Evolutionary conservation across 2,113 vertebrate genomes (phyloP).

Genomic region (Corythornis cristatus): DNA sequence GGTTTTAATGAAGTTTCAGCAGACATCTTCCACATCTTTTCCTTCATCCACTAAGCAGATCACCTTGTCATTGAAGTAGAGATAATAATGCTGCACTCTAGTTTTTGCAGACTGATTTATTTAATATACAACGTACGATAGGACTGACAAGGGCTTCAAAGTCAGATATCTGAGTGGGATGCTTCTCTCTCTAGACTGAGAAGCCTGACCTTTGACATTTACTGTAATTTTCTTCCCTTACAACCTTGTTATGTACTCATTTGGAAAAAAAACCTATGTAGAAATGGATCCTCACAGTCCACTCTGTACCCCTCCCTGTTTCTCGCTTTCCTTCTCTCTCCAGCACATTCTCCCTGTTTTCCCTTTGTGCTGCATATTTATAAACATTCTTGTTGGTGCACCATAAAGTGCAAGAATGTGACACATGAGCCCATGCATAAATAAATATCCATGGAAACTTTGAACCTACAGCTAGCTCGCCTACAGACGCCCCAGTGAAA

Average conservation of each 20-base stretch:
- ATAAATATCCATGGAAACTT: background rate
- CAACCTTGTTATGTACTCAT: background rate
- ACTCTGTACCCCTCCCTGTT: background rate
- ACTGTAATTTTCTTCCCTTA: background rate
- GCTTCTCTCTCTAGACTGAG: background rate
- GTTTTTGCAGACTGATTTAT: background rate
- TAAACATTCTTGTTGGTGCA: background rate
- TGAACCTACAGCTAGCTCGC: background rate
- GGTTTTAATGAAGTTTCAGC: background rate
- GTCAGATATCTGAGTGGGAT: fast-evolving
- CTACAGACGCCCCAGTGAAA: background rate
- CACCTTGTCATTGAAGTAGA: background rate
- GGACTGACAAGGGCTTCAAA: background rate
- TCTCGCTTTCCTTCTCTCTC: background rate
- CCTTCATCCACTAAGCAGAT: background rate
- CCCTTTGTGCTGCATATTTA: background rate
- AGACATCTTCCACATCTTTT: background rate
- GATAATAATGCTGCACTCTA: background rate
- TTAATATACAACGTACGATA: background rate
- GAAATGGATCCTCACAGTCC: background rate
- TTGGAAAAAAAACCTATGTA: background rate
- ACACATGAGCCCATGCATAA: background rate
- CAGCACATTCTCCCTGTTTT: background rate
- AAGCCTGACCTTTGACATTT: background rate
- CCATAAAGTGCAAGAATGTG: background rate